Base-by-base conservation (phyloP, 2,797 vertebrate genomes). In the Allobates femoralis region DNA sequence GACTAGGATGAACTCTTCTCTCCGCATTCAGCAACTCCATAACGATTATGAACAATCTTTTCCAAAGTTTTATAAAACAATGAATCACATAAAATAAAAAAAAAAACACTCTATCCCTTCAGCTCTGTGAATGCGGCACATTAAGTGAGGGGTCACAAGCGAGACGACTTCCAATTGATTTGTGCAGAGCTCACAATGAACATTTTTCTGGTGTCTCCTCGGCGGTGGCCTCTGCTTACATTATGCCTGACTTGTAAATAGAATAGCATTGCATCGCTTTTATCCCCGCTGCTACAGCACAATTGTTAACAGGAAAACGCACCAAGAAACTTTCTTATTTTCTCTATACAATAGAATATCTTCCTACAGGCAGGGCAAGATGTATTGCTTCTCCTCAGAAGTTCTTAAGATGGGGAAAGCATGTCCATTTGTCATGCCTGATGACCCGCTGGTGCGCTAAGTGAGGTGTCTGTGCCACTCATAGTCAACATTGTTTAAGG, bases 211-310 rank as follows among this genome's bases (percentile, higher is more conserved):
- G n/a, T 85, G 46, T 51, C 32, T 62, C 21, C 73, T 30, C 7
- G 12, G 3, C 46, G 10, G 16, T 76, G 56, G 28, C 69, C 71
- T 41, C n/a, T 23, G 16, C 85, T 85, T 85, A 55, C 46, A 58
- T 81, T 76, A 86, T 53, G 46, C 69, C 41, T 75, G 79, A 81
- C 79, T 86, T 81, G 64, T 86, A 86, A 81, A 81, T 86, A 77
- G 53, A 55, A 50, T 60, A 41, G 83, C 64, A 16, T 74, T 28
- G 34, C 83, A 46, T 5, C 8, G 23, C 79, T 88, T 86, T 28
- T 86, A 5, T 77, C 82, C 56, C 67, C 73, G 26, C 19, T 79
- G 62, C 21, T 89, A 75, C 37, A 11, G 76, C 34, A 88, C 88
- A 75, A 60, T 79, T 55, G 30, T 84, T 76, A 80, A 53, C 1